phyloP scores from a whole-genome alignment of 2,888 invertebrate species.

The Ctena decussata region DNA sequence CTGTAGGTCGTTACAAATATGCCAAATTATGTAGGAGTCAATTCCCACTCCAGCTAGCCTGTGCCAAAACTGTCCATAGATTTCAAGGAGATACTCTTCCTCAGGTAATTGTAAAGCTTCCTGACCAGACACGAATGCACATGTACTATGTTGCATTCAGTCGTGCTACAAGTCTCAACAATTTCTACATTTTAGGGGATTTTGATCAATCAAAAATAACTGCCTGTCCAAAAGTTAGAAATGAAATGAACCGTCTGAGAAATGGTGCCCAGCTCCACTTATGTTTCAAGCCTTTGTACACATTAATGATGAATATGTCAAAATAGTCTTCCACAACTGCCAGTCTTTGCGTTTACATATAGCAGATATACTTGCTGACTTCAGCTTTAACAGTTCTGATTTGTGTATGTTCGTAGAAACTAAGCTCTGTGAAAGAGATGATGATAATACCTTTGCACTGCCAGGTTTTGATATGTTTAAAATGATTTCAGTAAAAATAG shows the following conservation, averaged over 20 bases:
- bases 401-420: neutral
- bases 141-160: slow-evolving; percentile 53
- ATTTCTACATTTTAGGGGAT: slow-evolving; percentile 29
- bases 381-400: neutral
- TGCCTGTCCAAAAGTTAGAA: slow-evolving; percentile 17
- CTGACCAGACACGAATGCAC: slow-evolving; percentile 17
- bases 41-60: slow-evolving; percentile 37
- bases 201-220: slow-evolving; percentile 15
- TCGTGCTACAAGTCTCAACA: slow-evolving; percentile 21
- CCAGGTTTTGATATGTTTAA: neutral
- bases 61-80: slow-evolving; percentile 46
- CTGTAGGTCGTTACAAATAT: slow-evolving; percentile 24
- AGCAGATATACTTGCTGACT: neutral
- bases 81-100: slow-evolving; percentile 44
- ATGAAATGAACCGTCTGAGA: slow-evolving; percentile 32
- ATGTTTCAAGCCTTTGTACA: neutral
- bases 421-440: neutral
- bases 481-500: neutral
- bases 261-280: neutral
- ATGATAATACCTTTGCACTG: neutral
- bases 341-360: neutral
- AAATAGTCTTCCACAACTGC: neutral
- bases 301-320: neutral
- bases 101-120: slow-evolving; percentile 22
- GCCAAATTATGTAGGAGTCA: slow-evolving; percentile 28